Conservation (phyloP, 2,113 vertebrate species). For the Platysteira castanea region DNA sequence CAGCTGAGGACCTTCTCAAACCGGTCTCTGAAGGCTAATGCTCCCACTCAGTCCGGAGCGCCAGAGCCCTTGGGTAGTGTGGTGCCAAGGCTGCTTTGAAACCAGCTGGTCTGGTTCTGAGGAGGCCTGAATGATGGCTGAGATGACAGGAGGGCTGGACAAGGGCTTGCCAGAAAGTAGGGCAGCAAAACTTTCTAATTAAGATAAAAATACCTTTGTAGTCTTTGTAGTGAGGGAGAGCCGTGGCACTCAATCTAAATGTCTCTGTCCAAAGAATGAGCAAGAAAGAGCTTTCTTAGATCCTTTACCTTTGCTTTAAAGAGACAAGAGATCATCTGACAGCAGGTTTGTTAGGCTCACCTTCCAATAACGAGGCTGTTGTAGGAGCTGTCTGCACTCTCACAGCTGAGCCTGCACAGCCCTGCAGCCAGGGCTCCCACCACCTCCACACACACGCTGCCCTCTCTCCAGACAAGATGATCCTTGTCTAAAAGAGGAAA, state of each 20-base stretch:
- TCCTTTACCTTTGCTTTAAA: slow-evolving; percentile 20
- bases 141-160: slow-evolving; percentile 5
- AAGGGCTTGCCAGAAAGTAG: background rate
- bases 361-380: background rate
- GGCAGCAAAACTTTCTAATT: slow-evolving; percentile 32
- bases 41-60: background rate
- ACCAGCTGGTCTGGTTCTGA: background rate
- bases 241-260: background rate
- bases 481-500: background rate
- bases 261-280: background rate
- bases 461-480: background rate
- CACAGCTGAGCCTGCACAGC: background rate
- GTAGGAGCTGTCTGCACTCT: background rate
- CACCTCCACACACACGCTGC: background rate
- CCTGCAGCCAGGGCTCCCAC: background rate
- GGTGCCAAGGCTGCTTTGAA: background rate
- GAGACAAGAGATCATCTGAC: background rate
- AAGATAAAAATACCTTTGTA: slow-evolving; percentile 38
- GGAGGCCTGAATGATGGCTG: background rate
- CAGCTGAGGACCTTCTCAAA: background rate
- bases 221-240: background rate
- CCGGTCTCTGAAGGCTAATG: background rate
- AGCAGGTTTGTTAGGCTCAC: background rate
- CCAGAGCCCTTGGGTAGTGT: background rate
- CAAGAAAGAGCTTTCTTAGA: slow-evolving; percentile 6